Conservation (phyloP, 1,140 invertebrate species). For the Drosophila simulans region DNA sequence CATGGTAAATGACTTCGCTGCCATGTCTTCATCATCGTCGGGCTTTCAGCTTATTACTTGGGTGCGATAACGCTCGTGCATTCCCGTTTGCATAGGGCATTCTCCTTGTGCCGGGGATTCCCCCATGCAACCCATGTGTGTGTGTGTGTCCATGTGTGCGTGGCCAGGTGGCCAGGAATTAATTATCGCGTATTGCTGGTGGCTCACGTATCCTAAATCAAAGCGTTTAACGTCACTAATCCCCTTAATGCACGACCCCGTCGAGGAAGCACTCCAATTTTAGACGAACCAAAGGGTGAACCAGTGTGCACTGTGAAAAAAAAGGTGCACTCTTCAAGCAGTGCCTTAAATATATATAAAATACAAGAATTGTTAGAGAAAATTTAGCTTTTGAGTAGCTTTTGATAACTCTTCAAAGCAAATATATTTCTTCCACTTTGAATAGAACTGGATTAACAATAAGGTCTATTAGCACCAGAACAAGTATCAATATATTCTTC, state of each 20-base stretch:
- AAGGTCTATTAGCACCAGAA: not conserved
- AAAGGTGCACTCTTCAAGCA: too few species aligned
- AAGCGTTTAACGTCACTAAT: constrained; percentile 77
- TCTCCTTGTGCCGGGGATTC: not conserved
- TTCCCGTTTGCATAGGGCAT: constrained; percentile 18
- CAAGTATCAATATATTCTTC: not conserved
- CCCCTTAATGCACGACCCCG: constrained; percentile 66
- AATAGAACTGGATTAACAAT: too few species aligned
- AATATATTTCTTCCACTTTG: too few species aligned
- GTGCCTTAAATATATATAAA: too few species aligned
- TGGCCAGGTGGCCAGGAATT: constrained; percentile 61
- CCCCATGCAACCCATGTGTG: not conserved
- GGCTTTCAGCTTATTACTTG: constrained; percentile 80
- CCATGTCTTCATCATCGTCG: constrained; percentile 63
- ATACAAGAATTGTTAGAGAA: too few species aligned
- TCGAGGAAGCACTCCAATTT: constrained; percentile 21
- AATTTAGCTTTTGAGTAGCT: too few species aligned
- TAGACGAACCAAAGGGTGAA: constrained; percentile 15
- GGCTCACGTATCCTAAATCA: constrained; percentile 77
- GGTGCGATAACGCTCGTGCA: constrained; percentile 27
- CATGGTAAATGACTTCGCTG: constrained; percentile 58
- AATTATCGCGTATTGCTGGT: constrained; percentile 75
- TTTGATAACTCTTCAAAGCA: too few species aligned
- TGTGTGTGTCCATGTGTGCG: not conserved
- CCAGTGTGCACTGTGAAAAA: not conserved